These are phyloP conservation scores for Ancistrus triradiatus DNA, from an alignment of 2,113 vertebrate species.

Conservation along the genomic window DNA sequence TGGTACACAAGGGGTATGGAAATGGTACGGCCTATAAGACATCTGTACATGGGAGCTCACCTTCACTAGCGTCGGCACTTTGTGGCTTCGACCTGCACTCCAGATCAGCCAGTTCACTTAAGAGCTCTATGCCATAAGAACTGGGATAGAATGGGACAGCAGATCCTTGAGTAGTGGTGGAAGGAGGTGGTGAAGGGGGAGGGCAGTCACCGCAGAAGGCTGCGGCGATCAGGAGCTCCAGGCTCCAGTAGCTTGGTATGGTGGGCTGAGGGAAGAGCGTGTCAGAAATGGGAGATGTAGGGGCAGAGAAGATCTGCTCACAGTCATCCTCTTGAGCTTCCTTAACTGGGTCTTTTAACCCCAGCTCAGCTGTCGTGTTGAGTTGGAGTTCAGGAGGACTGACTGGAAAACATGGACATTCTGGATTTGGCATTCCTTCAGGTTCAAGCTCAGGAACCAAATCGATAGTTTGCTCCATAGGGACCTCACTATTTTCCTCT, in stretches of 20 bases:
- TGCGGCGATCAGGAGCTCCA: constrained; percentile 87
- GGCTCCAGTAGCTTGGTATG: constrained; percentile 73
- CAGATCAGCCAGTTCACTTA: constrained; percentile 90
- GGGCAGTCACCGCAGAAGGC: constrained; percentile 78
- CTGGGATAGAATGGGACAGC: constrained; percentile 58
- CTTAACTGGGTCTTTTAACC: constrained; percentile 2
- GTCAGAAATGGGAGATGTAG: constrained; percentile 23
- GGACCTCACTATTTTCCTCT: constrained; percentile 48
- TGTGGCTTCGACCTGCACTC: constrained; percentile 72
- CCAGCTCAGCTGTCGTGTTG: not conserved
- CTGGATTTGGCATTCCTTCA: constrained; percentile 9
- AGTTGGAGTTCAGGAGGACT: constrained; percentile 8
- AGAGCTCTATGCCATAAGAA: constrained; percentile 84
- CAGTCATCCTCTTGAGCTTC: constrained; percentile 1
- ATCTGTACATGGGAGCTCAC: constrained; percentile 63
- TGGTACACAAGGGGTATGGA: no score
- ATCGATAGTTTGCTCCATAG: constrained; percentile 47
- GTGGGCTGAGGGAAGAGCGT: constrained; percentile 42
- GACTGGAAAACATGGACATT: constrained; percentile 8
- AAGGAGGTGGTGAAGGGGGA: constrained; percentile 56
- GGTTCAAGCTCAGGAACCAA: constrained; percentile 44
- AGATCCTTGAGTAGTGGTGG: constrained; percentile 45
- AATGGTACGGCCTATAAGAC: no score
- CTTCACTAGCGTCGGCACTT: constrained; percentile 59
- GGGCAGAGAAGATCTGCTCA: not conserved